Base-by-base conservation (phyloP, 2,888 invertebrate species). In the Zaprionus bogoriensis region DNA sequence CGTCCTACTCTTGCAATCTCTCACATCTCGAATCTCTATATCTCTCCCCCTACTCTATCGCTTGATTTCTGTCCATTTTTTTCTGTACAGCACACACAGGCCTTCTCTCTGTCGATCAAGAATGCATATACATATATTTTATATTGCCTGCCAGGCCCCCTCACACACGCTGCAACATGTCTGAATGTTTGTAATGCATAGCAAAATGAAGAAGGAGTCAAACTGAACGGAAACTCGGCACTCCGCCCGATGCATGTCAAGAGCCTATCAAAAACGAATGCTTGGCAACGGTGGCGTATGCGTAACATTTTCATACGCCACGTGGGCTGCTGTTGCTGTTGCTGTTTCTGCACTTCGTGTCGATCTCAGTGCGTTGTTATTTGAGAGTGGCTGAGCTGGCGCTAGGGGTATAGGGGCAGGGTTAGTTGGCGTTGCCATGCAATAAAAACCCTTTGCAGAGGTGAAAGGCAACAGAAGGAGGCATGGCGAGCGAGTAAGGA, bases 221-320 rank as follows among this genome's bases (percentile, higher is more conserved):
- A 27, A 27, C 23, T 6, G 23, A 23, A 6, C 23, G 23, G n/a
- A n/a, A n/a, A n/a, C 23, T 23, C 9, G 10, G 27, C 27, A 12
- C 47, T 52, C n/a, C n/a, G 62, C 22, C 51, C 48, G 32, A 28
- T 67, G 55, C 64, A 58, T 60, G 67, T 61, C 58, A 60, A 48
- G 62, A 57, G 67, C 64, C 62, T 74, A 80, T 63, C 65, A 54
- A 62, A 53, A 50, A 30, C 42, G 46, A 41, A n/a, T 10, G 61
- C 42, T 47, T 25, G 60, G 58, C 51, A 5, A 39, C 32, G 7
- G 5, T 42, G 63, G 60, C 82, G 79, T 78, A 82, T 82, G 68
- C 79, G 74, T 71, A 63, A 67, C 44, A 42, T 65, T 51, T 53
- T 22, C 73, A 78, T 75, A 64, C 70, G 67, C 60, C 70, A 63